phyloP scores from a whole-genome alignment of 2,888 invertebrate genomes.

The Trisateles emortualis region DNA sequence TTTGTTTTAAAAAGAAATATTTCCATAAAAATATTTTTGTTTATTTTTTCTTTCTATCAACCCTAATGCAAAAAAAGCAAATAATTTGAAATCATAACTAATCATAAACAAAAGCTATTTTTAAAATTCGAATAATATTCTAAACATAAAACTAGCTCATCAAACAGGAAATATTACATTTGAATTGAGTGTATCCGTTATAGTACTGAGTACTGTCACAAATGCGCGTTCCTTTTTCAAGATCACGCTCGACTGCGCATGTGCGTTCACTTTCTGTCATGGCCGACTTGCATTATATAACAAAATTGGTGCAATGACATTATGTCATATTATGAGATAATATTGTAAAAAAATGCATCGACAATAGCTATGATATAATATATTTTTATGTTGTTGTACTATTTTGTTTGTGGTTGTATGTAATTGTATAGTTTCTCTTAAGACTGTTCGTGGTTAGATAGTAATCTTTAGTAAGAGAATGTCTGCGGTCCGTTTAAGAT shows the following conservation, averaged over 20 bases:
- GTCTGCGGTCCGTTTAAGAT: slow-evolving; percentile 5
- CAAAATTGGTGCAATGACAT: slow-evolving; percentile 60
- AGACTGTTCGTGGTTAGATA: slow-evolving; percentile 29
- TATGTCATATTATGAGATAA: slow-evolving; percentile 59
- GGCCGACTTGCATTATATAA: slow-evolving; percentile 71
- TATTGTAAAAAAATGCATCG: slow-evolving; percentile 45
- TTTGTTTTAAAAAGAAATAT: too few species aligned
- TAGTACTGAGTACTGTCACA: slow-evolving; percentile 52
- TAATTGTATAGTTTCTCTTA: slow-evolving; percentile 36
- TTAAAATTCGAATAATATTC: too few species aligned
- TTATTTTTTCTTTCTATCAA: too few species aligned
- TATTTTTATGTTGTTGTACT: slow-evolving; percentile 23
- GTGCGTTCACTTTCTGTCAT: slow-evolving; percentile 76
- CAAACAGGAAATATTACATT: slow-evolving; percentile 21
- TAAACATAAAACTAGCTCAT: background rate
- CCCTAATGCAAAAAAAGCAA: too few species aligned
- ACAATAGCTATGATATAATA: slow-evolving; percentile 44
- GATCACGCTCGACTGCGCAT: slow-evolving; percentile 65
- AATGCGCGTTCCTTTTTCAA: slow-evolving; percentile 56
- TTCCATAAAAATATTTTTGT: too few species aligned
- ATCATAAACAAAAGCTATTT: too few species aligned
- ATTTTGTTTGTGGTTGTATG: slow-evolving; percentile 26
- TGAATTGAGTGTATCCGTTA: slow-evolving; percentile 25
- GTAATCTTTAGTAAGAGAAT: slow-evolving; percentile 22
- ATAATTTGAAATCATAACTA: too few species aligned